phyloP scores from a whole-genome alignment of 2,888 invertebrate species.

The Anticlea derivata region DNA sequence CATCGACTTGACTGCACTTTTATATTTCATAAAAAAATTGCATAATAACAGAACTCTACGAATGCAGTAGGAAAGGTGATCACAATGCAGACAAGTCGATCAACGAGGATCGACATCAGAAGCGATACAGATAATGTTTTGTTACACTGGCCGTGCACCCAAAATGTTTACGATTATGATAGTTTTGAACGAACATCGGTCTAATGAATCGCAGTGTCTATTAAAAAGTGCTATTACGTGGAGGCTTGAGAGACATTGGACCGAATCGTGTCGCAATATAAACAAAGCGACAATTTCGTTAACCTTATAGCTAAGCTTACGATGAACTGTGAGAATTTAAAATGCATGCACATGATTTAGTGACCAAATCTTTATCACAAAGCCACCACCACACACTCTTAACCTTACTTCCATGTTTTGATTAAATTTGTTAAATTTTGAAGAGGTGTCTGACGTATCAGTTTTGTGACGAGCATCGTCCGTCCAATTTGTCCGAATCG shows the following conservation, averaged over 20 bases:
- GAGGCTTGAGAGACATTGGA: constrained; percentile 43
- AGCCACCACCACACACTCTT: constrained; percentile 84
- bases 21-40: no score
- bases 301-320: constrained; percentile 73
- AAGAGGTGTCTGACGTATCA: constrained; percentile 59
- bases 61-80: no score
- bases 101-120: constrained; percentile 31
- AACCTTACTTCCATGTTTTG: constrained; percentile 78
- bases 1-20: constrained; percentile 18
- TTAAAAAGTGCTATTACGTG: background rate
- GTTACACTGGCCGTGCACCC: constrained; percentile 73
- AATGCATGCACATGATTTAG: constrained; percentile 81
- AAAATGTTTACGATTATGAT: constrained; percentile 46
- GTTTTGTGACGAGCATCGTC: constrained; percentile 44
- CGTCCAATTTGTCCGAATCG: constrained; percentile 44
- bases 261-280: constrained; percentile 52
- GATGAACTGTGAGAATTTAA: constrained; percentile 73
- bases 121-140: constrained; percentile 50
- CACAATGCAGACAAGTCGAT: constrained; percentile 18
- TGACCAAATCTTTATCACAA: constrained; percentile 67
- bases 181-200: constrained; percentile 44
- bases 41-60: no score
- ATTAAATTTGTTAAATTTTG: constrained; percentile 78
- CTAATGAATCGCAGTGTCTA: constrained; percentile 42
- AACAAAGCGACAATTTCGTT: constrained; percentile 63